Evolutionary conservation across 1,140 invertebrate species (phyloP), one percentile per base, ranked within the genome.

Genomic region (Macrosteles quadrilineatus): DNA sequence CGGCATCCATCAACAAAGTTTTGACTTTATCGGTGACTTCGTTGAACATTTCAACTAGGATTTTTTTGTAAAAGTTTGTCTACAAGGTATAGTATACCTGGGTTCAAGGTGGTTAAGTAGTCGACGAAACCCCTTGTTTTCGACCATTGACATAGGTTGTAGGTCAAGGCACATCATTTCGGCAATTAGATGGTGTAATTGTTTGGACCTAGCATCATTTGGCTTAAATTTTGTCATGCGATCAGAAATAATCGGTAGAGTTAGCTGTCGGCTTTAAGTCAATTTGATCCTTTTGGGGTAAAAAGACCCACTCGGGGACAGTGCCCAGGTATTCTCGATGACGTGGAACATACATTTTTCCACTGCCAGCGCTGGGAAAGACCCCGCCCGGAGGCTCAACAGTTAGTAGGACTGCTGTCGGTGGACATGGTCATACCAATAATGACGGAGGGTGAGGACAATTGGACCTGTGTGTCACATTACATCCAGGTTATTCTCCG

Each of bases 121-220:
- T 43, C n/a, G 9, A 9, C 40, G 9, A 43, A 43, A 43, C 40
- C 40, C 40, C 40, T 11, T 11, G n/a, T 43, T 43, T n/a, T 43
- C 40, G 9, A 43, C 40, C 40, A 43, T n/a, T 43, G 40, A 43
- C 40, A 43, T 11, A n/a, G 40, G 40, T 43, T 43, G 40, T 11
- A 43, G n/a, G n/a, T 43, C 40, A 43, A 43, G 40, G 40, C 40
- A 43, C n/a, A 43, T n/a, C 40, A 43, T 43, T n/a, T n/a, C n/a
- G n/a, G n/a, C n/a, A n/a, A 11, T 43, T n/a, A 43, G 40, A 9
- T 43, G n/a, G n/a, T 43, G 9, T 9, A 43, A 11, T 43, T 11
- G 9, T 43, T 43, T 43, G n/a, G 40, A 9, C 40, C 40, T 43
- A 9, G n/a, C 9, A 43, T 43, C 40, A n/a, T n/a, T n/a, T 43